phyloP scores from a whole-genome alignment of 2,888 invertebrate genomes.

The Harpalus rufipes region DNA sequence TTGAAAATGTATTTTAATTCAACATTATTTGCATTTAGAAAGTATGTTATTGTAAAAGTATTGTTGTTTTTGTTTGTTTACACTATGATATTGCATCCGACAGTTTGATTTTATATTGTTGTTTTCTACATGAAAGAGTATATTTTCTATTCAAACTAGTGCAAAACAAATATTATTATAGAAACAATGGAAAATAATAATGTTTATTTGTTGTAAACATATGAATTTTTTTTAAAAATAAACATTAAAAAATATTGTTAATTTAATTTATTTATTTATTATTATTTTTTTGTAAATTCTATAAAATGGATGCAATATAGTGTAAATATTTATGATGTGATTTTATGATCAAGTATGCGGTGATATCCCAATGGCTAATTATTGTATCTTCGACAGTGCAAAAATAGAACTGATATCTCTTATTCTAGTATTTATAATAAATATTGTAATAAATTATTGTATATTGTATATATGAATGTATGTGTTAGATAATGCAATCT shows the following conservation, averaged over 20 bases:
- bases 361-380: slow-evolving; percentile 20
- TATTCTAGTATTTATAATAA: slow-evolving; percentile 53
- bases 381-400: slow-evolving; percentile 35
- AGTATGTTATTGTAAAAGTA: slow-evolving; percentile 48
- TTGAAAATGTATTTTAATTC: slow-evolving; percentile 18
- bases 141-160: neutral
- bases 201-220: neutral
- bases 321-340: neutral
- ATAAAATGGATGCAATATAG: slow-evolving; percentile 20
- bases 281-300: neutral
- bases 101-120: slow-evolving; percentile 6
- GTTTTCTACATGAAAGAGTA: neutral
- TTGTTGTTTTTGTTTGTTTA: slow-evolving; percentile 46
- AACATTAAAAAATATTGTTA: neutral
- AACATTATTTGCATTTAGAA: slow-evolving; percentile 27
- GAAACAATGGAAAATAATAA: too few relatives aligned
- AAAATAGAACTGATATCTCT: slow-evolving; percentile 36
- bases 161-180: neutral
- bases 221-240: neutral
- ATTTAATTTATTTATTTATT: slow-evolving; percentile 29
- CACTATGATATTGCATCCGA: slow-evolving; percentile 36
- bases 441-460: slow-evolving; percentile 63
- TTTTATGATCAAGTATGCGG: slow-evolving; percentile 5
- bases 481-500: slow-evolving; percentile 27
- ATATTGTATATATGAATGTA: slow-evolving; percentile 56